A percentile compares a stretch with the other conserved stretches of the same genome.
These are phyloP conservation scores for Boleophthalmus pectinirostris DNA, from an alignment of 2,113 vertebrate species.

Conservation along the genomic window DNA sequence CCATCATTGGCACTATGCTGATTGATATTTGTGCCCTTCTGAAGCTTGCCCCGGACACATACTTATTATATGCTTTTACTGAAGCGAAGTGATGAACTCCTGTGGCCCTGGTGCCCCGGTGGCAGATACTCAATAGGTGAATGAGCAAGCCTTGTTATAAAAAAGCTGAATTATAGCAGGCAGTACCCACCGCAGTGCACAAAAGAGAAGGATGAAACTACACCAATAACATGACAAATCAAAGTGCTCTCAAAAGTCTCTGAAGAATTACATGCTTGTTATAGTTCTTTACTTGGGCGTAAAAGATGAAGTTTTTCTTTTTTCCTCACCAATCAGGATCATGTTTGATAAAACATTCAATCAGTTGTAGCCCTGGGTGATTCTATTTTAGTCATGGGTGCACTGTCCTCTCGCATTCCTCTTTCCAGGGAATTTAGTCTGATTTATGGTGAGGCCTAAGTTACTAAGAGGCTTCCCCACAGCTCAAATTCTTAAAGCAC, in stretches of 20 bases:
- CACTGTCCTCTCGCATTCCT: slow-evolving; percentile 60
- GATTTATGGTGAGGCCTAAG: slow-evolving; percentile 67
- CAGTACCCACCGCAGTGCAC: slow-evolving; percentile 59
- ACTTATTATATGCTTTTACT: slow-evolving; percentile 80
- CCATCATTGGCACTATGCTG: slow-evolving; percentile 67
- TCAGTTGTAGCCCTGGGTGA: slow-evolving; percentile 75
- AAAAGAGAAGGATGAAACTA: slow-evolving; percentile 66
- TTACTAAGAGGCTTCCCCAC: slow-evolving; percentile 63
- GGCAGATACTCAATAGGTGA: slow-evolving; percentile 72
- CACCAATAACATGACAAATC: slow-evolving; percentile 75
- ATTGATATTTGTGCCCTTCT: slow-evolving; percentile 78
- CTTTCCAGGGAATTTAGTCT: slow-evolving; percentile 73
- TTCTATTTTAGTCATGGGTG: slow-evolving; percentile 73
- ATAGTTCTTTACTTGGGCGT: slow-evolving; percentile 71
- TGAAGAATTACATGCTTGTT: slow-evolving; percentile 76
- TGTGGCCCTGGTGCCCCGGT: slow-evolving; percentile 59
- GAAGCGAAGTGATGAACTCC: slow-evolving; percentile 65
- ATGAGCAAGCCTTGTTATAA: slow-evolving; percentile 65
- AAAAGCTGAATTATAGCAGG: slow-evolving; percentile 63
- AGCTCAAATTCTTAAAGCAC: slow-evolving; percentile 27
- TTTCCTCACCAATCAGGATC: slow-evolving; percentile 69
- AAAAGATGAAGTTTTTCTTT: slow-evolving; percentile 78
- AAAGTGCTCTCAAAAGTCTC: slow-evolving; percentile 68
- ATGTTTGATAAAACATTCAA: slow-evolving; percentile 81
- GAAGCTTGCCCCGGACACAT: slow-evolving; percentile 70